These are phyloP conservation scores for Parnassius glacialis DNA, from an alignment of 2,888 invertebrate species.

Conservation along the genomic window DNA sequence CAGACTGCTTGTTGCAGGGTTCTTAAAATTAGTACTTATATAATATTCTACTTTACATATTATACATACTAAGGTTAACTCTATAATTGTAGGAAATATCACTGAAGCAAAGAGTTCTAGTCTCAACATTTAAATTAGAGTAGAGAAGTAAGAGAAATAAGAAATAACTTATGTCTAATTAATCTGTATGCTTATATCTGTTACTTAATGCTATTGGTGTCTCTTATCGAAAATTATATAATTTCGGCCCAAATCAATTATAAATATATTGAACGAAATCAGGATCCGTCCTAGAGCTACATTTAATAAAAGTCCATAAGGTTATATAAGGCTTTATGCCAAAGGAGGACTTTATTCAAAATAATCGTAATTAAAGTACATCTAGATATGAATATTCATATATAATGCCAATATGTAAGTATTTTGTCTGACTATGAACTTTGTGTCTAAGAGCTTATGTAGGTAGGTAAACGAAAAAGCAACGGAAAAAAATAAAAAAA, in stretches of 20 bases:
- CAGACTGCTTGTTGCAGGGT: conserved; percentile 11
- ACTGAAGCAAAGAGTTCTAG: conserved; percentile 11
- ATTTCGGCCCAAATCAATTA: conserved; percentile 11
- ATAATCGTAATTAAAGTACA: neutral
- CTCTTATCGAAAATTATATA: conserved; percentile 4
- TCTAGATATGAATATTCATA: neutral
- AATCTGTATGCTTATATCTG: conserved; percentile 7
- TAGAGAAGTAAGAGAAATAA: neutral
- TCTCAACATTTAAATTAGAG: conserved; percentile 3
- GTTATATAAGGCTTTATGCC: conserved; percentile 4
- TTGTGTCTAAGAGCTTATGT: neutral
- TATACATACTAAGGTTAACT: neutral
- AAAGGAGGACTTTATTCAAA: conserved; percentile 1
- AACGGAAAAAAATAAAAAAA: conserved; percentile 7
- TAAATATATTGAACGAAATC: conserved; percentile 26
- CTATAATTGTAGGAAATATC: neutral
- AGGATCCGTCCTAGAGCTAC: conserved; percentile 38
- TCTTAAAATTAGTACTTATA: neutral
- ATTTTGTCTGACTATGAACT: neutral
- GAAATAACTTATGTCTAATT: neutral
- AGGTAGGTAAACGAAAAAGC: neutral
- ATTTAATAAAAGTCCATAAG: conserved; percentile 17
- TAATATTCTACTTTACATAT: neutral
- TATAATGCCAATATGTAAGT: neutral
- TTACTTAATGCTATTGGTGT: neutral